Conservation (phyloP, 2,113 vertebrate genomes). For the Procavia capensis region DNA sequence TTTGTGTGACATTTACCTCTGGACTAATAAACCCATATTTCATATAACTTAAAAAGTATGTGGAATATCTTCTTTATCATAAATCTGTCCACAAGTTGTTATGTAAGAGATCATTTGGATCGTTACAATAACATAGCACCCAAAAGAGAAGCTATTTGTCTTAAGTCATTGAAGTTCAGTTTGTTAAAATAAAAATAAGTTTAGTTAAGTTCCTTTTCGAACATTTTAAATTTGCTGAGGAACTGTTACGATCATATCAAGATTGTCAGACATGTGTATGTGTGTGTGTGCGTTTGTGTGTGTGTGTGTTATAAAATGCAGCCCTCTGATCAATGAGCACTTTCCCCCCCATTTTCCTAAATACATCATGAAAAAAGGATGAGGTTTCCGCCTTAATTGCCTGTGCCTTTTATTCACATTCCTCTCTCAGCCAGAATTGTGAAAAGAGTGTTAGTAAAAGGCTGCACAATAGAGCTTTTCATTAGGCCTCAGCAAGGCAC, state of each 20-base stretch:
- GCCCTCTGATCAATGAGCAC: slow-evolving; percentile 87
- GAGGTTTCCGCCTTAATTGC: slow-evolving; percentile 95
- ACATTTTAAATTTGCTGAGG: slow-evolving; percentile 78
- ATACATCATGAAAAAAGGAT: slow-evolving; percentile 90
- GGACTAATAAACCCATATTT: slow-evolving; percentile 22
- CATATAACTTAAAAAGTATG: not conserved
- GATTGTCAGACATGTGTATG: slow-evolving; percentile 67
- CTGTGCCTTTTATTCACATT: slow-evolving; percentile 92
- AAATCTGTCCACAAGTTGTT: not conserved
- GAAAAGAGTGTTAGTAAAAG: slow-evolving; percentile 94
- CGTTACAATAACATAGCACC: slow-evolving; percentile 44
- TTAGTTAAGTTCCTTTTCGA: slow-evolving; percentile 82
- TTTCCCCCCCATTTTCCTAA: slow-evolving; percentile 87
- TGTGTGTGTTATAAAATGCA: slow-evolving; percentile 74
- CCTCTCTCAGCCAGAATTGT: slow-evolving; percentile 91
- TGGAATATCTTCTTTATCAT: slow-evolving; percentile 28
- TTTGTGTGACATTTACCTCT: slow-evolving; percentile 51
- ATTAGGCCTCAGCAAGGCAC: slow-evolving; percentile 91
- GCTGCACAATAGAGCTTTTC: slow-evolving; percentile 96
- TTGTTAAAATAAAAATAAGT: slow-evolving; percentile 77
- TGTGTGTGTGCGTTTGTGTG: slow-evolving; percentile 6
- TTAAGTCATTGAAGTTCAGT: slow-evolving; percentile 72
- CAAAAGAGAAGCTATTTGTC: slow-evolving; percentile 56
- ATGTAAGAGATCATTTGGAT: slow-evolving; percentile 30
- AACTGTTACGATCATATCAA: slow-evolving; percentile 78